Evolutionary conservation across 2,888 invertebrate species (phyloP).

Genomic region (Muschampia plurimacula): DNA sequence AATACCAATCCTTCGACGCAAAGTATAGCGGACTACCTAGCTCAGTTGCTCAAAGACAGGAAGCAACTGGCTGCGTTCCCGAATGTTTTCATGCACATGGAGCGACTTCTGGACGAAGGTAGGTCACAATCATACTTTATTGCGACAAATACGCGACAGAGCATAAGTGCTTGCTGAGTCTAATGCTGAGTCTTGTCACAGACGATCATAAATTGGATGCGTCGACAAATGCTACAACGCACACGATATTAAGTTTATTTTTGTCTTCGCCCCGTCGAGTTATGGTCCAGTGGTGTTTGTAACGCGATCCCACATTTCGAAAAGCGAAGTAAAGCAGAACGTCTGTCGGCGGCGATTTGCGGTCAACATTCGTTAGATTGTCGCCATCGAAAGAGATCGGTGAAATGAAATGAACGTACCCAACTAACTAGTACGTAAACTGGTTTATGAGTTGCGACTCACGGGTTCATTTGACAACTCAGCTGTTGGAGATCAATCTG

Average conservation of each 20-base stretch:
- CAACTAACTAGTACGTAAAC: conserved; percentile 65
- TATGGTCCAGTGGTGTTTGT: conserved; percentile 84
- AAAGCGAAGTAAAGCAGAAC: conserved; percentile 79
- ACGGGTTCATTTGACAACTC: conserved; percentile 49
- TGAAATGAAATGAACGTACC: conserved; percentile 61
- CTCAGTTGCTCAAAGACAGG: conserved; percentile 99
- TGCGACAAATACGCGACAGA: conserved; percentile 63
- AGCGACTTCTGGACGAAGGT: conserved; percentile 99
- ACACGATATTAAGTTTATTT: conserved; percentile 85
- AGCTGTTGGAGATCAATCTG: conserved; percentile 70
- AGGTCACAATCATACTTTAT: conserved; percentile 70
- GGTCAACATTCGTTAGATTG: conserved; percentile 78
- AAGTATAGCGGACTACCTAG: conserved; percentile 99
- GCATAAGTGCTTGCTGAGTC: conserved; percentile 54
- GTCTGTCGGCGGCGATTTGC: conserved; percentile 72
- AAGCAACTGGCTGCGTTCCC: conserved; percentile 99
- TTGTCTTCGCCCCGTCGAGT: conserved; percentile 84
- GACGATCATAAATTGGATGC: conserved; percentile 79
- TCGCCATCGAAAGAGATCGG: conserved; percentile 74
- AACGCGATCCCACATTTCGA: conserved; percentile 81
- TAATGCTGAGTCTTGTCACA: conserved; percentile 73
- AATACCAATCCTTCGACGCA: conserved; percentile 92
- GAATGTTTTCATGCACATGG: conserved; percentile 99
- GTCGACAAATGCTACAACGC: conserved; percentile 83
- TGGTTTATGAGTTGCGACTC: conserved; percentile 53